These are phyloP conservation scores for Exocentrus adspersus DNA, from an alignment of 2,888 invertebrate species.

Conservation along the genomic window DNA sequence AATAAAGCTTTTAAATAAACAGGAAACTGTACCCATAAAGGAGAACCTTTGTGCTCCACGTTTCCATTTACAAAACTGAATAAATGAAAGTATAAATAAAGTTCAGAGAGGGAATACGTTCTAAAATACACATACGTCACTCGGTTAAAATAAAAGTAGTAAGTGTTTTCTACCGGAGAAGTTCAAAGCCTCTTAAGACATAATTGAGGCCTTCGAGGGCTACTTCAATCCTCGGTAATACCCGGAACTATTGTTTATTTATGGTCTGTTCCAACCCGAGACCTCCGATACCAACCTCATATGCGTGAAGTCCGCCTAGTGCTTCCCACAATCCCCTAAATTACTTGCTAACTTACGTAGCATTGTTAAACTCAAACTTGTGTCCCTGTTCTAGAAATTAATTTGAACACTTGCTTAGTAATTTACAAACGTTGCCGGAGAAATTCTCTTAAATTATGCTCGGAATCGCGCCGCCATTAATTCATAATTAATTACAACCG, in stretches of 20 bases:
- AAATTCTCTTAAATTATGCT: constrained; percentile 10
- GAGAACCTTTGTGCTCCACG: not conserved
- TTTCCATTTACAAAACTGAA: not conserved
- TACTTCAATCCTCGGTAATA: constrained; percentile 21
- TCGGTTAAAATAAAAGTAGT: not conserved
- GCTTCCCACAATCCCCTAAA: constrained; percentile 30
- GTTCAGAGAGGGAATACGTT: too few species aligned
- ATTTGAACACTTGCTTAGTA: constrained; percentile 24
- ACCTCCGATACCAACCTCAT: constrained; percentile 21
- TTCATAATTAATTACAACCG: constrained; percentile 10
- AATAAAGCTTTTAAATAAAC: not conserved
- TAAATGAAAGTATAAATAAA: too few species aligned
- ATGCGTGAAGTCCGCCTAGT: constrained; percentile 22
- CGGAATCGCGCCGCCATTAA: not conserved
- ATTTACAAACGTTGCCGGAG: constrained; percentile 12
- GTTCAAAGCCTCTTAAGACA: constrained; percentile 22
- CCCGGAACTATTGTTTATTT: constrained; percentile 26
- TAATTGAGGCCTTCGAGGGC: constrained; percentile 25
- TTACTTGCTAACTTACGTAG: constrained; percentile 30
- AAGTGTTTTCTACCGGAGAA: constrained; percentile 5
- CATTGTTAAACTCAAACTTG: constrained; percentile 24
- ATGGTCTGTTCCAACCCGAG: constrained; percentile 23
- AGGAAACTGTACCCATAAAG: not conserved
- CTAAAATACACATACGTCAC: too few species aligned
- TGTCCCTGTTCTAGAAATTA: constrained; percentile 26